Evolutionary conservation across 2,797 vertebrate species (phyloP), one percentile per base, ranked within the genome.

Genomic region (Echiichthys vipera): DNA sequence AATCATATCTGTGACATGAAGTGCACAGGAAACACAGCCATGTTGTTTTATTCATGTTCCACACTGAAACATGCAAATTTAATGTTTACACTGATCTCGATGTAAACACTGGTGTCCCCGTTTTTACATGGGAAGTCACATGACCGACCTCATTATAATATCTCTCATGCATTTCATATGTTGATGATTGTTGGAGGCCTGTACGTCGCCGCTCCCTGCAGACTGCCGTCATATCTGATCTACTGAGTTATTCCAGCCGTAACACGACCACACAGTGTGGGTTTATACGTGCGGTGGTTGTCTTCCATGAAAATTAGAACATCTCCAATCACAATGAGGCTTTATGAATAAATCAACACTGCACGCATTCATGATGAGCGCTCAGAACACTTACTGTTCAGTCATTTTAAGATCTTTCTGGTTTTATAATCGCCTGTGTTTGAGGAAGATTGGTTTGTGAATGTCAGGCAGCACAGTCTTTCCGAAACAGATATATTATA

Each of bases 11-110:
- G 7, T 40, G 15, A 27, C n/a, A 25, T 46, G 24, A 32, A 42
- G 22, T 40, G 18, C 27, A 47, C 24, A 62, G 20, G 18, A 30
- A 70, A 70, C 32, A 58, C n/a, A 24, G 27, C 1, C 10, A 1
- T 8, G 45, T 71, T 50, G 74, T 71, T n/a, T 80, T 56, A 45
- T 71, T 82, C 17, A 71, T 51, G 54, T 2, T 36, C n/a, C 34
- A 45, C 29, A 40, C 40, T n/a, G 20, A 58, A 61, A 47, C 32
- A 75, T 81, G 50, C 72, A 53, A 30, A 65, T 75, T 45, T 65
- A 43, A 58, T 61, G 56, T 58, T 13, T 49, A 36, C 4, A 10
- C 58, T 20, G 42, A 43, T 42, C 45, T 53, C 0, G 0, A 34
- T 54, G 64, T 64, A 75, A 73, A 71, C 62, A 71, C 20, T 17